Evolutionary conservation across 2,113 vertebrate species (phyloP), one percentile per base, ranked within the genome.

Genomic region (Argyrosomus japonicus): DNA sequence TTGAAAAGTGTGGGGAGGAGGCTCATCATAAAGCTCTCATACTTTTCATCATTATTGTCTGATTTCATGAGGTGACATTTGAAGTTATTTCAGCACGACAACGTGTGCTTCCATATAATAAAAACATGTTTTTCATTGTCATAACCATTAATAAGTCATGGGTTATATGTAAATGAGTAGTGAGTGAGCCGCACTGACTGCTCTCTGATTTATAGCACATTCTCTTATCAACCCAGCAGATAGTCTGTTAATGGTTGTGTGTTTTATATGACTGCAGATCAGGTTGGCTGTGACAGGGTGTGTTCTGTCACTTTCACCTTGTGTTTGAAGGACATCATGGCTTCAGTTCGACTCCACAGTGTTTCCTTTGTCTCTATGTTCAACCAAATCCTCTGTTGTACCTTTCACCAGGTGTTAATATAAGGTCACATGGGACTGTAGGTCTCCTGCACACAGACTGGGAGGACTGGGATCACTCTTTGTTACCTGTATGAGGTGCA

Each of bases 171-270:
- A 65, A 58, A 61, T 48, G 11, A 62, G 48, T n/a, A 8, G 40
- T 58, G 54, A 45, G 45, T 11, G 45, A 45, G 45, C 45, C 13
- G 45, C 12, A 47, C 23, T n/a, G 0, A 57, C 15, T 56, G 56
- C 47, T 63, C 6, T 58, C 2, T 47, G 57, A 77, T 79, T 84
- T 57, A 86, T 63, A 54, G 43, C 58, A 5, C 48, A 14, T 61
- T 58, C 2, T 2, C 53, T 83, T 75, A 78, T 79, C 61, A 78
- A 1, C 36, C 51, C 17, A 19, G 1, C 56, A 10, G 25, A 36
- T 8, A 29, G 21, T 70, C 79, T 86, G 90, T 91, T 85, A 89
- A 91, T 85, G 79, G 75, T 85, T 89, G 77, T 78, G 69, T 43
- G 79, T 56, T 79, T 89, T 86, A 79, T 89, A 89, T 13, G 85